These are phyloP conservation scores for Anguilla rostrata DNA, from an alignment of 2,113 vertebrate genomes.

Conservation along the genomic window DNA sequence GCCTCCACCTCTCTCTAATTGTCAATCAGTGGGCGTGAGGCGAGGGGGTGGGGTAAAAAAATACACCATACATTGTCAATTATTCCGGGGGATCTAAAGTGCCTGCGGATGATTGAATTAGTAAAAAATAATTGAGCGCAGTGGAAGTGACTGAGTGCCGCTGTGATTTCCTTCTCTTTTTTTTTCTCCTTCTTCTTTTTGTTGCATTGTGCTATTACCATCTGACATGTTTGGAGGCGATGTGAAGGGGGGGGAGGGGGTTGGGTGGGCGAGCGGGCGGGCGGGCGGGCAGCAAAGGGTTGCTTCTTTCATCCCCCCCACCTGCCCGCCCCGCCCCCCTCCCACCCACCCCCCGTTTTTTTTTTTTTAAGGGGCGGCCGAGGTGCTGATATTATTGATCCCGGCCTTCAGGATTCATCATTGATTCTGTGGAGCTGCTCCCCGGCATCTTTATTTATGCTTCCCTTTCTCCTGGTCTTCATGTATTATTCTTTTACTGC, in stretches of 20 bases:
- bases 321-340: no score
- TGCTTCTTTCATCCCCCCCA: not conserved
- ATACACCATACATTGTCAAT: not conserved
- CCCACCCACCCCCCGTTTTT: no score
- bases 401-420: constrained; percentile 51
- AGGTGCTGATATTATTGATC: constrained; percentile 66
- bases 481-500: constrained; percentile 69
- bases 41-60: not conserved
- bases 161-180: not conserved
- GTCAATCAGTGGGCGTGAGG: not conserved
- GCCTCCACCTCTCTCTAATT: constrained; percentile 1
- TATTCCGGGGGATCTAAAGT: constrained; percentile 1
- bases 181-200: no score
- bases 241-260: no score
- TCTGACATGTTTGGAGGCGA: constrained; percentile 3
- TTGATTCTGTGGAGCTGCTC: constrained; percentile 56
- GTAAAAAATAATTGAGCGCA: constrained; percentile 1
- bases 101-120: constrained; percentile 8
- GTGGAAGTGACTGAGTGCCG: not conserved
- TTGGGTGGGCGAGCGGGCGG: not conserved
- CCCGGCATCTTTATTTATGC: constrained; percentile 74
- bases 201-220: not conserved
- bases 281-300: constrained; percentile 4
- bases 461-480: constrained; percentile 45
- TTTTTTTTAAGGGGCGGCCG: constrained; percentile 67